Evolutionary conservation across 2,797 vertebrate genomes (phyloP).

Genomic region (Lerista edwardsae): DNA sequence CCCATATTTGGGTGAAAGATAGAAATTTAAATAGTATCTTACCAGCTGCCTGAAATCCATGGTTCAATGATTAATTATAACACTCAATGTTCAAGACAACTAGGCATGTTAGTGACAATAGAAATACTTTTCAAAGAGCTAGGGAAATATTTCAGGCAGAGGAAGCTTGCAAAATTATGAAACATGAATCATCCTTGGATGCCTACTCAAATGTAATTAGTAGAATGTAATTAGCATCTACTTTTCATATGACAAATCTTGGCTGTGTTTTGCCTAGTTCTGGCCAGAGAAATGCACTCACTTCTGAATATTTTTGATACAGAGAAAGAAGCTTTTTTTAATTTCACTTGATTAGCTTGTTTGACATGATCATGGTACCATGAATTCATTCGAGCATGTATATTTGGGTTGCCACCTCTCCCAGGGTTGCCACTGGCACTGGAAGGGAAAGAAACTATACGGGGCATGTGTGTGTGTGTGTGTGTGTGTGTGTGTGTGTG

Average conservation of each 20-base stretch:
- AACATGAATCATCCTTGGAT: conserved; percentile 76
- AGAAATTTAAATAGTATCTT: conserved; percentile 25
- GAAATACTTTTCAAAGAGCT: conserved; percentile 55
- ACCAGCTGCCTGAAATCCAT: conserved; percentile 45
- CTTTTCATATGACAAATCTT: conserved; percentile 71
- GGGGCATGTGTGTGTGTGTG: neutral
- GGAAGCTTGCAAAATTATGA: conserved; percentile 72
- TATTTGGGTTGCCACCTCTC: conserved; percentile 1
- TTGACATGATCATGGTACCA: conserved; percentile 5
- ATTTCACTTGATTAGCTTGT: neutral
- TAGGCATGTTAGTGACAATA: conserved; percentile 50
- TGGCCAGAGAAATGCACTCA: conserved; percentile 46
- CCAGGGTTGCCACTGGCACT: neutral
- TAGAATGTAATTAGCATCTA: conserved; percentile 83
- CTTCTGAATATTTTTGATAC: conserved; percentile 14
- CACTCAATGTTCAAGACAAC: conserved; percentile 38
- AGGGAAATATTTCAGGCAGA: conserved; percentile 65
- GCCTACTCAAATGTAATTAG: conserved; percentile 84
- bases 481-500: neutral
- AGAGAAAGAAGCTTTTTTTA: conserved; percentile 16
- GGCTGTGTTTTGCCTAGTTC: conserved; percentile 38
- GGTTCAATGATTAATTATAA: conserved; percentile 53
- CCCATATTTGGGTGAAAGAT: neutral
- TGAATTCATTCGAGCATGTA: neutral
- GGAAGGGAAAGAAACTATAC: neutral